A percentile compares a stretch with the other conserved stretches of the same genome.
Evolutionary conservation across 2,113 vertebrate species (phyloP).

Genomic region (Piprites chloris): DNA sequence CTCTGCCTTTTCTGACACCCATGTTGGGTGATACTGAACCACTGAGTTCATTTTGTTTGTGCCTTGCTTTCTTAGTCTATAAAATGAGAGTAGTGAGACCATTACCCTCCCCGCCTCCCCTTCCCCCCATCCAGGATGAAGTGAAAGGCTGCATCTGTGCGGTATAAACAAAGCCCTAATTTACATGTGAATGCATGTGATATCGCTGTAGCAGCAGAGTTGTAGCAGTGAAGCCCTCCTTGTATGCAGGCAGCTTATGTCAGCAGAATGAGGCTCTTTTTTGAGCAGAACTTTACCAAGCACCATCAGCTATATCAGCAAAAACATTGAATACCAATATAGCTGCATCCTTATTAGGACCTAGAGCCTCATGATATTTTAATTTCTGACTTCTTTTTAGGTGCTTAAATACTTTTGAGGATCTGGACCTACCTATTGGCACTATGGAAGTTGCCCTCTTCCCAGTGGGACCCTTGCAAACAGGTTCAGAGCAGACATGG

Average conservation of each 20-base stretch:
- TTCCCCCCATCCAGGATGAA: background rate
- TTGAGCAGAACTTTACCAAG: constrained; percentile 47
- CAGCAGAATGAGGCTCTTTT: constrained; percentile 53
- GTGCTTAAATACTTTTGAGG: background rate
- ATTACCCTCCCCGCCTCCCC: background rate
- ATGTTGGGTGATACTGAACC: background rate
- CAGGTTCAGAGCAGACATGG: background rate
- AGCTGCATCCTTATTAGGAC: background rate
- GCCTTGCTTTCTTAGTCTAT: background rate
- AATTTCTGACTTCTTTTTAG: background rate
- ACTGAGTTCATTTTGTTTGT: background rate
- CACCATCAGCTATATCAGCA: constrained; percentile 26
- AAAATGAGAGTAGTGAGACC: background rate
- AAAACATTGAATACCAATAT: constrained; percentile 21
- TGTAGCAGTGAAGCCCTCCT: constrained; percentile 23
- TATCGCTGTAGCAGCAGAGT: constrained; percentile 52
- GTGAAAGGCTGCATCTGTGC: constrained; percentile 57
- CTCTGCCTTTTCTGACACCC: background rate
- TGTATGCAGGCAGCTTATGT: constrained; percentile 43
- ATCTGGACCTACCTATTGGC: background rate
- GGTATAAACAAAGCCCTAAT: constrained; percentile 34
- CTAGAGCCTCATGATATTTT: background rate
- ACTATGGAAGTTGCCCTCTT: background rate
- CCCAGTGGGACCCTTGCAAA: background rate
- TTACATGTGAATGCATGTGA: constrained; percentile 54